These are phyloP conservation scores for Xylota segnis DNA, from an alignment of 2,888 invertebrate species.

Conservation along the genomic window DNA sequence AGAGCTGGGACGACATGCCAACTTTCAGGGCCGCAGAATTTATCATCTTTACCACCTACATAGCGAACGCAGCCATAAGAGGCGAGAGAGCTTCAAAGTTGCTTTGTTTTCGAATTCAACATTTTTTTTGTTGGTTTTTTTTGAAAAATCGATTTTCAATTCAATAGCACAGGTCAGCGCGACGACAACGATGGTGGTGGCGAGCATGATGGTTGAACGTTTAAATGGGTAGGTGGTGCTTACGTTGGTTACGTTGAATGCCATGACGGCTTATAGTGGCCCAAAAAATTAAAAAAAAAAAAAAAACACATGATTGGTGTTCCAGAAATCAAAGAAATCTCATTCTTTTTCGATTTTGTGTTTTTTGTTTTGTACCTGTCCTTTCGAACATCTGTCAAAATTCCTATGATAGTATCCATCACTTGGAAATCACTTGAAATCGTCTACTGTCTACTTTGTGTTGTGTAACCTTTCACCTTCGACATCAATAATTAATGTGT, in stretches of 20 bases:
- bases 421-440: constrained; percentile 42
- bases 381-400: constrained; percentile 66
- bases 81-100: constrained; percentile 56
- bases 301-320: constrained; percentile 28
- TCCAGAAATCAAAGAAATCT: constrained; percentile 46
- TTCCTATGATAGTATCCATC: constrained; percentile 58
- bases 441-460: constrained; percentile 56
- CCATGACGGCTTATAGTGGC: constrained; percentile 11
- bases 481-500: constrained; percentile 70
- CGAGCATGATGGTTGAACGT: constrained; percentile 31
- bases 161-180: constrained; percentile 58
- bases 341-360: constrained; percentile 19
- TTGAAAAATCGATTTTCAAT: constrained; percentile 73
- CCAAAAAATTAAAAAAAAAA: constrained; percentile 29
- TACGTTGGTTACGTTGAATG: constrained; percentile 40
- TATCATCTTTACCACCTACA: constrained; percentile 76
- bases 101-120: constrained; percentile 56
- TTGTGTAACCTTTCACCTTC: constrained; percentile 72
- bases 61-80: constrained; percentile 35
- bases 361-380: constrained; percentile 67
- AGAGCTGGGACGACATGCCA: constrained; percentile 70
- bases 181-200: constrained; percentile 30
- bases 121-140: constrained; percentile 34
- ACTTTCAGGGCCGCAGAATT: constrained; percentile 70
- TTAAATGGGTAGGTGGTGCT: constrained; percentile 51